Conservation (phyloP, 2,888 invertebrate species). For the Minunthozetes semirufus region DNA sequence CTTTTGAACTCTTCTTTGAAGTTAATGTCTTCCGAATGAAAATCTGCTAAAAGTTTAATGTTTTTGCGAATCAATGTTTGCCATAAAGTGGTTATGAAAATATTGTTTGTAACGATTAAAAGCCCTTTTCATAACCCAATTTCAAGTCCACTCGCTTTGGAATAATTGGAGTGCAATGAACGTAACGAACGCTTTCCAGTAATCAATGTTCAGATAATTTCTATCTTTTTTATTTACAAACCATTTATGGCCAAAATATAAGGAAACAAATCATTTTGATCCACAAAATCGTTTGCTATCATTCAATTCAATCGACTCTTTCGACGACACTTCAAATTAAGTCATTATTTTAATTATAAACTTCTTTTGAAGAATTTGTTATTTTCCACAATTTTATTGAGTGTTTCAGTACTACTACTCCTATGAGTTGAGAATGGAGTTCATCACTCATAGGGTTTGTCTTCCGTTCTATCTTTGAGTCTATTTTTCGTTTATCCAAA, state of each 20-base stretch:
- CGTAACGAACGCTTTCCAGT: neutral
- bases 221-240: neutral
- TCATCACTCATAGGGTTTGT: too few relatives aligned
- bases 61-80: neutral
- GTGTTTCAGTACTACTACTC: too few relatives aligned
- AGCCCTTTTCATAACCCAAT: conserved; percentile 21
- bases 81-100: conserved; percentile 10
- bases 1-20: too few relatives aligned
- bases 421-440: too few relatives aligned
- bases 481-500: neutral
- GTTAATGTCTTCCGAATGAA: neutral
- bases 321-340: too few relatives aligned
- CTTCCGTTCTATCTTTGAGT: neutral
- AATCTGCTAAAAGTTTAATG: neutral
- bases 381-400: too few relatives aligned
- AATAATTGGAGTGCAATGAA: conserved; percentile 22
- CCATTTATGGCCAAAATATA: conserved; percentile 11
- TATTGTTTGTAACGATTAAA: neutral
- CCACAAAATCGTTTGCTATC: too few relatives aligned
- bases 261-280: conserved; percentile 19
- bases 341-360: too few relatives aligned
- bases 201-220: neutral
- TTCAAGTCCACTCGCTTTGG: neutral
- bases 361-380: too few relatives aligned
- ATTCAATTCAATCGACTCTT: too few relatives aligned